Percentiles rank a stretch among this genome's conserved stretches.
phyloP scores from a whole-genome alignment of 2,888 invertebrate genomes.

The Eupithecia pulchellata region DNA sequence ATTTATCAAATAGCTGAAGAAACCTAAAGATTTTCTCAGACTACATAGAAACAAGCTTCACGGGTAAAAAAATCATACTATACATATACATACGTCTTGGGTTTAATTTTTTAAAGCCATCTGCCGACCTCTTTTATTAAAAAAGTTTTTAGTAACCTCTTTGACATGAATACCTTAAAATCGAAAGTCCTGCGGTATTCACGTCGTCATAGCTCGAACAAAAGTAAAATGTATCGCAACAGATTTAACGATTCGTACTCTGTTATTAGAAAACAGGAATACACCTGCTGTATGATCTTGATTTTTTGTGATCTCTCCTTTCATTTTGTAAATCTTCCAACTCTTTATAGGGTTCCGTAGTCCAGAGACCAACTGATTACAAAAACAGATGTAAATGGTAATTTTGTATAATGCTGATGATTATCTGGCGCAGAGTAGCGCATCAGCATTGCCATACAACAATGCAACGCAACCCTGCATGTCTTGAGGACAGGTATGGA shows the following conservation, averaged over 20 bases:
- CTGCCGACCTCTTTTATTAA: slow-evolving; percentile 36
- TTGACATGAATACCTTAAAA: slow-evolving; percentile 54
- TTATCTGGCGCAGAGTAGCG: too few species aligned
- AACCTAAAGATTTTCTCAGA: not conserved
- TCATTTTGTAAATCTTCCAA: slow-evolving; percentile 80
- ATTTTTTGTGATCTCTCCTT: slow-evolving; percentile 75
- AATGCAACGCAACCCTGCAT: too few species aligned
- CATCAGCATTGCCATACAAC: too few species aligned
- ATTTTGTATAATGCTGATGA: too few species aligned
- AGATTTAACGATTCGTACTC: slow-evolving; percentile 63
- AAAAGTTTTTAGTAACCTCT: slow-evolving; percentile 36
- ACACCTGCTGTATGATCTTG: slow-evolving; percentile 78
- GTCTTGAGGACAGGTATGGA: too few species aligned
- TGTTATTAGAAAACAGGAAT: slow-evolving; percentile 77
- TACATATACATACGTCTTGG: not conserved
- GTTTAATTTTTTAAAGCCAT: slow-evolving; percentile 18
- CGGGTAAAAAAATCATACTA: not conserved
- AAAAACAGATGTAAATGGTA: too few species aligned
- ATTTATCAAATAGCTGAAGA: not conserved
- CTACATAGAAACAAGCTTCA: not conserved
- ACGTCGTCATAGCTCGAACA: slow-evolving; percentile 56
- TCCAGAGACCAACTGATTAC: not conserved
- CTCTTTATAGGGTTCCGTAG: slow-evolving; percentile 53
- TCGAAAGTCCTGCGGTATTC: slow-evolving; percentile 72
- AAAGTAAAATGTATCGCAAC: slow-evolving; percentile 60